Conservation (phyloP, 2,113 vertebrate genomes). For the Sula dactylatra region DNA sequence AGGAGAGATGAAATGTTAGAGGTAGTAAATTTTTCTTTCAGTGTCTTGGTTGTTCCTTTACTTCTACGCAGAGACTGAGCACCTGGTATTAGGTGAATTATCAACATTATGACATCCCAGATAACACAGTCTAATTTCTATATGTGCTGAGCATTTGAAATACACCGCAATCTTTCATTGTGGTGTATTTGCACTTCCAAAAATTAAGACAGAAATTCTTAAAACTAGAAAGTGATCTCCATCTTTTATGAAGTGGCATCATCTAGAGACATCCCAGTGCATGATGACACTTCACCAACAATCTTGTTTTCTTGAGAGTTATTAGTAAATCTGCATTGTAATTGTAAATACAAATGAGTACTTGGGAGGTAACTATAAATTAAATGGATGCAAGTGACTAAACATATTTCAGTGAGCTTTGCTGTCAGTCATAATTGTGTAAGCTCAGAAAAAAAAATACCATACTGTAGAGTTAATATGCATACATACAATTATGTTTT, state of each 20-base stretch:
- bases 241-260: background rate
- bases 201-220: background rate
- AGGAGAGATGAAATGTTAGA: background rate
- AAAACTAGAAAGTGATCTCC: background rate
- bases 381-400: background rate
- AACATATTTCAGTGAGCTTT: conserved; percentile 18
- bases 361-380: background rate
- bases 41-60: background rate
- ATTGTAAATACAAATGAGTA: conserved; percentile 9
- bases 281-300: background rate
- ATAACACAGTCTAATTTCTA: background rate
- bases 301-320: background rate
- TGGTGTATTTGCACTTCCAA: background rate
- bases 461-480: background rate
- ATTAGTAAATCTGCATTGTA: background rate
- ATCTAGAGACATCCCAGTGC: background rate
- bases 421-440: background rate
- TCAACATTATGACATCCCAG: background rate
- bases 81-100: background rate
- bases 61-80: background rate
- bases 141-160: background rate
- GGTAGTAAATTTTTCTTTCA: background rate
- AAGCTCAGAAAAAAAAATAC: background rate
- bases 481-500: background rate
- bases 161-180: background rate